phyloP scores from a whole-genome alignment of 1,140 invertebrate species.

The Caenorhabditis inopinata region DNA sequence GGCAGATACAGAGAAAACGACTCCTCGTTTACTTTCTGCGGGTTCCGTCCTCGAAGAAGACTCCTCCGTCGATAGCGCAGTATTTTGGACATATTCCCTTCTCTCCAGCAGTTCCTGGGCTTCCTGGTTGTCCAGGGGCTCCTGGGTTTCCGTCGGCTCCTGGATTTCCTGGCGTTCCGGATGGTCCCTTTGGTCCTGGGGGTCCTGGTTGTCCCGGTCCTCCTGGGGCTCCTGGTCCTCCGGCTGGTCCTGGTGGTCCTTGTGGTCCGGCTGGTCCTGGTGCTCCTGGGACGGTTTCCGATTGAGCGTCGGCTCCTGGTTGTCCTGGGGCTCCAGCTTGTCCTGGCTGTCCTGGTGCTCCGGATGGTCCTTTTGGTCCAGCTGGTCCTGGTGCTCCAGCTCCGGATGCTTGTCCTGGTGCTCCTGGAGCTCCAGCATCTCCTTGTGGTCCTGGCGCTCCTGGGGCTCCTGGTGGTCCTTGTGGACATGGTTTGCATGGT shows the following conservation, averaged over 20 bases:
- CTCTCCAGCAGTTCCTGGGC: constrained; percentile 6
- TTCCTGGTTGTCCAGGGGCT: constrained; percentile 43
- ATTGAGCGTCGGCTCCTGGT: constrained; percentile 35
- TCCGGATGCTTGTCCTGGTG: constrained; percentile 4
- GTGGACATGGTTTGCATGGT: constrained; percentile 25
- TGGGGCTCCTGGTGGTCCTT: neutral
- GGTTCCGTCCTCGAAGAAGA: constrained; percentile 31
- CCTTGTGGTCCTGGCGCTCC: constrained; percentile 23
- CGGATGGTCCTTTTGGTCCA: constrained; percentile 37
- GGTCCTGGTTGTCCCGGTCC: constrained; percentile 35
- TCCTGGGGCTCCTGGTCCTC: constrained; percentile 18
- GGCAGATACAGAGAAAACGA: neutral
- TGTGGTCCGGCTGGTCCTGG: constrained; percentile 40
- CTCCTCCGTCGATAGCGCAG: constrained; percentile 30
- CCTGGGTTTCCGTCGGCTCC: constrained; percentile 43
- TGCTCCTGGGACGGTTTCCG: constrained; percentile 19
- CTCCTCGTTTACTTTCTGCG: constrained; percentile 1
- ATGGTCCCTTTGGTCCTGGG: constrained; percentile 41
- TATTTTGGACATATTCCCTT: constrained; percentile 31
- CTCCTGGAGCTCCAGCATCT: constrained; percentile 19
- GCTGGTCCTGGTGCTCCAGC: constrained; percentile 35
- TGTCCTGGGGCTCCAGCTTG: constrained; percentile 36
- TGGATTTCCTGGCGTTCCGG: constrained; percentile 40
- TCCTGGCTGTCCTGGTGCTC: constrained; percentile 37
- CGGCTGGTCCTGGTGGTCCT: constrained; percentile 35